Conservation (phyloP, 2,113 vertebrate species). For the Xiphias gladius region DNA sequence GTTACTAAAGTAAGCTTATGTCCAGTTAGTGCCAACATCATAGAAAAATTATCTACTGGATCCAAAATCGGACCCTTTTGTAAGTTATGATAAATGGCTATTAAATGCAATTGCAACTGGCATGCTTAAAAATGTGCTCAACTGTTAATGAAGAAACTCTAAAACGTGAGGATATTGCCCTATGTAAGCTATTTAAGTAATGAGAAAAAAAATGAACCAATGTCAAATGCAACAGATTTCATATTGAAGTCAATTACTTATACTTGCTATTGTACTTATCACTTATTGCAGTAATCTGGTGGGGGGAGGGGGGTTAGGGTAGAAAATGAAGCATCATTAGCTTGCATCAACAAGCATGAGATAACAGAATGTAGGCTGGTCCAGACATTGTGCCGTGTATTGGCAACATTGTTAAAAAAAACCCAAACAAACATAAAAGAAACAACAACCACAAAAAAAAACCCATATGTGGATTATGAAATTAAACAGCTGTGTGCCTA, state of each 20-base stretch:
- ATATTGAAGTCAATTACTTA: not conserved
- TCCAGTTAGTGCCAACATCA: not conserved
- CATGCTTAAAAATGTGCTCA: not conserved
- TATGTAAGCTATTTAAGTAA: not conserved
- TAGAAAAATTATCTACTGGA: not conserved
- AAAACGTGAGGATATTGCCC: not conserved
- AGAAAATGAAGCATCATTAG: constrained; percentile 9
- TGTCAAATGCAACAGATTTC: not conserved
- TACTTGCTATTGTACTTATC: not conserved
- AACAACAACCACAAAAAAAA: not conserved
- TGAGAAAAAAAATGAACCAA: not conserved
- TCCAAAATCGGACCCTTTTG: not conserved
- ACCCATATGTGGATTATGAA: constrained; percentile 10
- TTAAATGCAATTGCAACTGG: not conserved
- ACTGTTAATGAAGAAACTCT: not conserved
- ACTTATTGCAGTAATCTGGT: not conserved
- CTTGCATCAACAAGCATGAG: constrained; percentile 20
- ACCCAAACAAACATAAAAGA: not conserved
- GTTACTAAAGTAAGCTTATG: not conserved
- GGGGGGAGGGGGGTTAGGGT: not conserved
- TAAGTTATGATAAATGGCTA: not conserved
- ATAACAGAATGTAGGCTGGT: constrained; percentile 9
- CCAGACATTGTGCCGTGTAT: not conserved
- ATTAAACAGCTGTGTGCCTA: not conserved
- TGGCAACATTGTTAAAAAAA: not conserved